Conservation (phyloP, 2,797 vertebrate genomes). For the Smutsia temminckii region DNA sequence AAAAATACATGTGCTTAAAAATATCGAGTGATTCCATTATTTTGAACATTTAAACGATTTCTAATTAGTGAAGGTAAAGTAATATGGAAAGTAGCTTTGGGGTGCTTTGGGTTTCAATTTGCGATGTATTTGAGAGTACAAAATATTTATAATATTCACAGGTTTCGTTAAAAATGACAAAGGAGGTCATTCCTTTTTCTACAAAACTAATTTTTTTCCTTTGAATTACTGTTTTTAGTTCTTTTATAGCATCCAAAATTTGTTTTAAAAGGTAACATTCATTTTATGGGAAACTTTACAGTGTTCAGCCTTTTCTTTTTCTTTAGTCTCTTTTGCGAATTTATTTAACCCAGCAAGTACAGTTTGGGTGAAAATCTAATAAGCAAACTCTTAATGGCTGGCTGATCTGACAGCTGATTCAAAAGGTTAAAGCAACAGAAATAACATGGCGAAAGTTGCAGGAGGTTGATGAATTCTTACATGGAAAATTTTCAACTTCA, state of each 20-base stretch:
- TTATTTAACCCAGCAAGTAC: constrained; percentile 10
- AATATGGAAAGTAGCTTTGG: neutral
- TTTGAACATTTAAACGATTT: constrained; percentile 12
- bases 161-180: neutral
- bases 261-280: neutral
- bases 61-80: neutral
- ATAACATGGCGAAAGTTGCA: neutral
- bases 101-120: neutral
- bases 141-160: constrained; percentile 1
- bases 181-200: neutral
- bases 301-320: neutral
- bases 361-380: constrained; percentile 21
- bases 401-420: constrained; percentile 9
- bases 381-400: neutral
- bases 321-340: neutral
- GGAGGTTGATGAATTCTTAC: neutral
- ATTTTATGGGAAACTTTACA: constrained; percentile 3
- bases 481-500: neutral
- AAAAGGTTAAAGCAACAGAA: constrained; percentile 20
- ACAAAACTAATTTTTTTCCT: neutral
- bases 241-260: neutral
- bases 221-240: neutral
- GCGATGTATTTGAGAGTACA: neutral
- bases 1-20: neutral
- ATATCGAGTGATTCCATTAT: neutral